Base-by-base conservation (phyloP, 2,113 vertebrate species). In the Oncorhynchus mykiss region DNA sequence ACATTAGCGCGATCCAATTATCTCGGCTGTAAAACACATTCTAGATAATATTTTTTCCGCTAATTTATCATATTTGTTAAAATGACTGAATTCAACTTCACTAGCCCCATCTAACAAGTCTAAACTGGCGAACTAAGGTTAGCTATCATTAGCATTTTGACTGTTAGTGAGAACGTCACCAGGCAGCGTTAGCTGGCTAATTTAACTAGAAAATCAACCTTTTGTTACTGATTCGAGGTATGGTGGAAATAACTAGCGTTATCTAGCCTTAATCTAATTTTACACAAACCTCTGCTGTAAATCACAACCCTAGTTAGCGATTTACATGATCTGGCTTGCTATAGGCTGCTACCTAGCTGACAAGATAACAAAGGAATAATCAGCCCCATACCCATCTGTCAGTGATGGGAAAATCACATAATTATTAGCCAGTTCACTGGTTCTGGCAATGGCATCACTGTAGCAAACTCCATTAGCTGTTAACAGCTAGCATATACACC, bases 361-460 rank as follows among this genome's bases (percentile, higher is more conserved):
- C 67, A 39, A 22, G 51, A 84, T 90, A 92, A 92, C 91, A 92
- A 92, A 92, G 91, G 90, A 92, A 92, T 90, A 85, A 90, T 89
- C 80, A 87, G 76, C 72, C 67, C 72, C 69, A 72, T 31, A 34
- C 83, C 84, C 71, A 57, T 88, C 74, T 84, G 69, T 77, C 83
- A 54, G 60, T 78, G 25, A 25, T 80, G 29, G 59, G 59, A 62
- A 62, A 2, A 62, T 22, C 59, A 62, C n/a, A 62, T 62, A 1
- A 54, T 57, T 57, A 57, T 57, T 57, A 62, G 16, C 51, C 51
- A 51, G 49, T 51, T 51, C 49, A 14, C 14, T 60, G 59, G 59
- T 62, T n/a, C 59, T 22, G 59, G 3, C 59, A 22, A 62, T 62
- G 59, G 39, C 39, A 11, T 12, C 59, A 62, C 18, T 24, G n/a